Conservation (phyloP, 2,888 invertebrate species). For the Zygaena filipendulae region DNA sequence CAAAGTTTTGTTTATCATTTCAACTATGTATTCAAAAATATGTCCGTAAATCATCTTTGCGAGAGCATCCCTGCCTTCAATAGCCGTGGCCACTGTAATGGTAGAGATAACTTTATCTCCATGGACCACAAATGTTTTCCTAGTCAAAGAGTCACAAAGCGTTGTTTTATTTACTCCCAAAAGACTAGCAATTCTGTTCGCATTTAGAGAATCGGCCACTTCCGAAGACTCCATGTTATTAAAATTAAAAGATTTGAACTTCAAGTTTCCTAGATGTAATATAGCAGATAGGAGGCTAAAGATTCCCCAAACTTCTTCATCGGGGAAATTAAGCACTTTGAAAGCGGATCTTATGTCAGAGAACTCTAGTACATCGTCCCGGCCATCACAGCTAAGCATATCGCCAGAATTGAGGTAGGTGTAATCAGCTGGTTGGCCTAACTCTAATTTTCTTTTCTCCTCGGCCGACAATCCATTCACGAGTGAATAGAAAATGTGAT, state of each 20-base stretch:
- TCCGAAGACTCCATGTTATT: constrained; percentile 92
- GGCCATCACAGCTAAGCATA: constrained; percentile 79
- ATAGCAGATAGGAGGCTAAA: constrained; percentile 87
- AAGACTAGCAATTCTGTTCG: constrained; percentile 77
- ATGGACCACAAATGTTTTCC: constrained; percentile 85
- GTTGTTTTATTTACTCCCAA: constrained; percentile 75
- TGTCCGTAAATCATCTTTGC: constrained; percentile 94
- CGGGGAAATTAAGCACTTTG: constrained; percentile 88
- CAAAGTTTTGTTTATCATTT: constrained; percentile 89
- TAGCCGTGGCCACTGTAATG: constrained; percentile 78
- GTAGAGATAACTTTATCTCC: constrained; percentile 84
- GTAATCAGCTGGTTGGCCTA: constrained; percentile 79
- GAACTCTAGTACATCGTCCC: constrained; percentile 88
- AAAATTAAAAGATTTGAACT: constrained; percentile 78
- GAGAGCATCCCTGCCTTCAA: constrained; percentile 91
- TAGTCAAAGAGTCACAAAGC: constrained; percentile 85
- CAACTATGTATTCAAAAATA: constrained; percentile 89
- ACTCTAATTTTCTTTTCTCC: constrained; percentile 81
- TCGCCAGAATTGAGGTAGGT: constrained; percentile 85
- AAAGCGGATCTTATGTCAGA: constrained; percentile 91
- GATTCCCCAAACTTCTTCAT: constrained; percentile 86
- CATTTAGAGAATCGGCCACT: constrained; percentile 76
- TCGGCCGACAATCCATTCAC: constrained; percentile 83
- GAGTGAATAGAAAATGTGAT: constrained; percentile 95
- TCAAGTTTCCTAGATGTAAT: constrained; percentile 91